A percentile compares a stretch with the other conserved stretches of the same genome.
phyloP scores from a whole-genome alignment of 2,113 vertebrate species.

The Crotalus horridus region DNA sequence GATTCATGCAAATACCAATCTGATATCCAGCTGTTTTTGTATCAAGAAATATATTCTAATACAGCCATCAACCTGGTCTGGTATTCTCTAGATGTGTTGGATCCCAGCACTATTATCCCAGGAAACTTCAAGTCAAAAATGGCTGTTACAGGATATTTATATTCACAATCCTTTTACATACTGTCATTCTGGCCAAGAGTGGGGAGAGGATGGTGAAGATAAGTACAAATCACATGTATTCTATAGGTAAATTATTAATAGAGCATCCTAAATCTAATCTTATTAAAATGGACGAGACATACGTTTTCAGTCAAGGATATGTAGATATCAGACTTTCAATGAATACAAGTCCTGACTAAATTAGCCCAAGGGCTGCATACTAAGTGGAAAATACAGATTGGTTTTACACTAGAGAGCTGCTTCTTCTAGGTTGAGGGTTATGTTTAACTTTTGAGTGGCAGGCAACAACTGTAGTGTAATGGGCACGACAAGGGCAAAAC shows the following conservation, averaged over 20 bases:
- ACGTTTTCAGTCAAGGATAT: not conserved
- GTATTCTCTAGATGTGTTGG: not conserved
- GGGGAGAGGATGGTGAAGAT: not conserved
- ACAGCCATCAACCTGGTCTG: not conserved
- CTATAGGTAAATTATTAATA: not conserved
- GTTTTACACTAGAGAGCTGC: not conserved
- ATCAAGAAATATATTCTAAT: constrained; percentile 48
- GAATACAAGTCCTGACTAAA: not conserved
- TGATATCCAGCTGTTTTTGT: constrained; percentile 53
- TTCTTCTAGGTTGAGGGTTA: not conserved
- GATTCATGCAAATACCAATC: constrained; percentile 54
- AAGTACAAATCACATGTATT: not conserved
- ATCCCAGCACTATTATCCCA: not conserved
- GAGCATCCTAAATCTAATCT: not conserved
- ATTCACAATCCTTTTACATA: constrained; percentile 28
- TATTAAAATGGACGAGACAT: not conserved
- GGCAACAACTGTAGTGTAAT: not conserved
- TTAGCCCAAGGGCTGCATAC: not conserved
- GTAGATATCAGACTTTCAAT: not conserved
- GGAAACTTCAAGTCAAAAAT: not conserved
- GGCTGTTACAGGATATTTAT: constrained; percentile 34
- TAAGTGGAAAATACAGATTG: not conserved
- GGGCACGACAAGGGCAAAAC: not conserved
- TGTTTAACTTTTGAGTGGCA: not conserved
- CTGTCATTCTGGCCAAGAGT: not conserved